Evolutionary conservation across 2,797 vertebrate species (phyloP).

Genomic region (Periophthalmus magnuspinnatus): DNA sequence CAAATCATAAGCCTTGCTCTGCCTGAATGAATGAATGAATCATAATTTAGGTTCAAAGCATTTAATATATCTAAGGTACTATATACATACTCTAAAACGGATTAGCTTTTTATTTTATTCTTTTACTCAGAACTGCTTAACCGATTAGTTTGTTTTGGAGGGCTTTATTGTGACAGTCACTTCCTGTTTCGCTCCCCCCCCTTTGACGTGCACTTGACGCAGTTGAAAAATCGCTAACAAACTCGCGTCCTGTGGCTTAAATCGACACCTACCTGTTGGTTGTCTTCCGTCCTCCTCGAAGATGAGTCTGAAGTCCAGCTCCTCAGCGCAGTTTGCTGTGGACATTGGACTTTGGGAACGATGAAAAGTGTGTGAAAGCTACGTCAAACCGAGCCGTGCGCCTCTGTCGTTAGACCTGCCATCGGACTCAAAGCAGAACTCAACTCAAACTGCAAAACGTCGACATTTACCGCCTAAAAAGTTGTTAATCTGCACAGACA

Average conservation of each 20-base stretch:
- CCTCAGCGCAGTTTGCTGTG: conserved; percentile 83
- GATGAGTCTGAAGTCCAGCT: conserved; percentile 92
- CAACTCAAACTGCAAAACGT: conserved; percentile 20
- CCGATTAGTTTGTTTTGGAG: not conserved
- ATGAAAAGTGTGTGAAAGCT: not conserved
- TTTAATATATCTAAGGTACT: not conserved
- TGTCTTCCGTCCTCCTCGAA: conserved; percentile 85
- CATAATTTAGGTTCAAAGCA: not conserved
- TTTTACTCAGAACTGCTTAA: no score
- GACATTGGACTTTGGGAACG: conserved; percentile 77
- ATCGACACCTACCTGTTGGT: conserved; percentile 61
- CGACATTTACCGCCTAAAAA: conserved; percentile 16
- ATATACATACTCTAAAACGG: no score
- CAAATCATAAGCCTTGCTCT: not conserved
- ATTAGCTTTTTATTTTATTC: no score
- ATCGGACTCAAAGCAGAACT: conserved; percentile 50
- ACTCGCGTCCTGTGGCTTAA: conserved; percentile 16
- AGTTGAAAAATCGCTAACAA: conserved; percentile 20
- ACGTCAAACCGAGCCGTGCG: conserved; percentile 25
- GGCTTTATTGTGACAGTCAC: conserved; percentile 38
- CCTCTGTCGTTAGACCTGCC: conserved; percentile 30
- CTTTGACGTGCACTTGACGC: not conserved
- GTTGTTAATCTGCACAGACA: not conserved
- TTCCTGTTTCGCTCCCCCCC: conserved; percentile 10
- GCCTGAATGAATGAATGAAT: not conserved